Conservation (phyloP, 2,113 vertebrate genomes). For the Brienomyrus longianalis region DNA sequence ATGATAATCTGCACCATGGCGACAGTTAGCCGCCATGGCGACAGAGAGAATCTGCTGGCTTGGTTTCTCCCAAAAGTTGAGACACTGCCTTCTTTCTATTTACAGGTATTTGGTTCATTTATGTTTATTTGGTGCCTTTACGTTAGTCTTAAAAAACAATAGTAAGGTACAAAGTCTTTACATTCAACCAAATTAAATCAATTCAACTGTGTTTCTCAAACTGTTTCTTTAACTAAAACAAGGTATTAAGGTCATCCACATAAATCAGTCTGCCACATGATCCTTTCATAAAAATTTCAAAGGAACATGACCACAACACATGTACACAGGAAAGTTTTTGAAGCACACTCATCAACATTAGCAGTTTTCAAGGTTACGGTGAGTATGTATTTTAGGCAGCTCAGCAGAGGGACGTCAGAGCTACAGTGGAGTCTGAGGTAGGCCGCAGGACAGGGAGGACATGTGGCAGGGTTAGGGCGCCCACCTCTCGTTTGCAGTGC, state of each 20-base stretch:
- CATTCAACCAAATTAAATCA: not conserved
- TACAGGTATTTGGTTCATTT: not conserved
- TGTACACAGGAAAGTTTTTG: not conserved
- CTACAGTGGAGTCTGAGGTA: not conserved
- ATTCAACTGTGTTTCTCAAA: not conserved
- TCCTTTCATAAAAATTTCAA: not conserved
- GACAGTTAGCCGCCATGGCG: not conserved
- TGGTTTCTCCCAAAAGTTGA: not conserved
- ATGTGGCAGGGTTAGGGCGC: not conserved
- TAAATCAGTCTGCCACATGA: not conserved
- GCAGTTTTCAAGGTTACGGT: not conserved
- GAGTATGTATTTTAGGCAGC: not conserved
- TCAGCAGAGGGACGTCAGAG: not conserved
- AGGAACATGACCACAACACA: not conserved
- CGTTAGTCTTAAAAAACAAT: too few species aligned
- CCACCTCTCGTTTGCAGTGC: slow-evolving; percentile 87
- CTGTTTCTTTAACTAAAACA: not conserved
- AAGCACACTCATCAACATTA: not conserved
- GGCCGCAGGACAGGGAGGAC: not conserved
- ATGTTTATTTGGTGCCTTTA: not conserved
- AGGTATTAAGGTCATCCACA: not conserved
- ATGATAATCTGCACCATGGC: not conserved
- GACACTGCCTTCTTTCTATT: not conserved
- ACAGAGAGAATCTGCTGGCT: not conserved
- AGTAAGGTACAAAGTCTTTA: not conserved